phyloP scores from a whole-genome alignment of 2,888 invertebrate genomes.

The Drosophila bunnanda region DNA sequence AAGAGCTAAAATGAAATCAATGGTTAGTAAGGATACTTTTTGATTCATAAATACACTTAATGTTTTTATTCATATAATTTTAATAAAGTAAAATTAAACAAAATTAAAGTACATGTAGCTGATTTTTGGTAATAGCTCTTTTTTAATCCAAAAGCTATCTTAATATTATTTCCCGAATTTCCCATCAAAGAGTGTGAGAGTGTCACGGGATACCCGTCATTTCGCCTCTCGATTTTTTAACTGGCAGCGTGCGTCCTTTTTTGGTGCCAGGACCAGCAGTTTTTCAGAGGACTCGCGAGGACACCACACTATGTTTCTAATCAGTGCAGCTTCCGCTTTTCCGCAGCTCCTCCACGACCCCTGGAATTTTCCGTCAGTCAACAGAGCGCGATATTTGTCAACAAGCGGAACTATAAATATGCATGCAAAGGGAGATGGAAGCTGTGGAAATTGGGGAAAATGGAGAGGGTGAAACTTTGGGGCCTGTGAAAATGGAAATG shows the following conservation, averaged over 20 bases:
- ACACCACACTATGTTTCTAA: constrained; percentile 78
- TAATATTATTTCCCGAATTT: not conserved
- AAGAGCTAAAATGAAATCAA: no score
- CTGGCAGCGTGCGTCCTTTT: constrained; percentile 21
- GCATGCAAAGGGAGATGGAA: constrained; percentile 59
- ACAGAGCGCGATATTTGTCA: constrained; percentile 78
- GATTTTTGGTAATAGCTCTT: no score
- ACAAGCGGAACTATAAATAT: constrained; percentile 83
- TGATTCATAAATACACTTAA: no score
- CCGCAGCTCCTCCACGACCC: constrained; percentile 1
- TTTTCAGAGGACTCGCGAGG: constrained; percentile 27
- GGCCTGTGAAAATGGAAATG: not conserved
- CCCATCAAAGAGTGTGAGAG: not conserved
- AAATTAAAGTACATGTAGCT: no score
- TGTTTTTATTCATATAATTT: no score
- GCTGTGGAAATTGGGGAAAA: constrained; percentile 3
- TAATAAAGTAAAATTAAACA: no score
- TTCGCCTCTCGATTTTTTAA: not conserved
- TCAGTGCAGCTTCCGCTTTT: constrained; percentile 80
- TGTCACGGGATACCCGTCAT: not conserved
- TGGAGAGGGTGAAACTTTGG: not conserved
- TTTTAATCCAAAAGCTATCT: no score
- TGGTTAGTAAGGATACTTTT: no score
- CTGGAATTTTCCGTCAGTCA: constrained; percentile 54
- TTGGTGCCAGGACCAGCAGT: constrained; percentile 5